Percentiles rank a stretch among this genome's conserved stretches.
phyloP scores from a whole-genome alignment of 2,113 vertebrate genomes.

The Echinops telfairi region DNA sequence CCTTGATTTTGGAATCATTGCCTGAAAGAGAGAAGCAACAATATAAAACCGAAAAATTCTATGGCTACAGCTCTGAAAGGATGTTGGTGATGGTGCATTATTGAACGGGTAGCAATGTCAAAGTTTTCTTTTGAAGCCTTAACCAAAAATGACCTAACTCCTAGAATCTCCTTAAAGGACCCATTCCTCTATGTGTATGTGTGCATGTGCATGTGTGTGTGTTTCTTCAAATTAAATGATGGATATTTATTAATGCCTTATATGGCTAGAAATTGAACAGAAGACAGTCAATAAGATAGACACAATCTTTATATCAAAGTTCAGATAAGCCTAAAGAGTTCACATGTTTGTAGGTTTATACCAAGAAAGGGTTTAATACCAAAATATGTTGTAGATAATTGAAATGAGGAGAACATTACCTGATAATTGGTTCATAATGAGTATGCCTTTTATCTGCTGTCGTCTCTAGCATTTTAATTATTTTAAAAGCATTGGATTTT shows the following conservation, averaged over 20 bases:
- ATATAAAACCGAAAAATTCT: conserved; percentile 21
- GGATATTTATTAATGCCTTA: not conserved
- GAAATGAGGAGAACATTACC: not conserved
- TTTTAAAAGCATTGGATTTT: not conserved
- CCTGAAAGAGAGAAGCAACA: conserved; percentile 24
- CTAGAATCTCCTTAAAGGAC: not conserved
- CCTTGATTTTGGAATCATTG: conserved; percentile 45
- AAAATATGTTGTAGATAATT: not conserved
- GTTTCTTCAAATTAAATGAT: not conserved
- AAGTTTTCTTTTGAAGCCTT: not conserved
- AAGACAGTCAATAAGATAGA: not conserved
- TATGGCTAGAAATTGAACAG: not conserved
- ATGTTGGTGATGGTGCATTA: not conserved
- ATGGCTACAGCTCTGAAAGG: conserved; percentile 18
- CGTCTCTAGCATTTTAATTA: not conserved
- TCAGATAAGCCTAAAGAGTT: not conserved
- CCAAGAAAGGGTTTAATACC: not conserved
- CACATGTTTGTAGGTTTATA: not conserved
- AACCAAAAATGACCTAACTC: not conserved
- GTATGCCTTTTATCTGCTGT: not conserved
- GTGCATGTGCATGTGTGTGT: not conserved
- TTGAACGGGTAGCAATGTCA: not conserved
- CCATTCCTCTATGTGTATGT: not conserved
- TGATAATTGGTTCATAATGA: conserved; percentile 7
- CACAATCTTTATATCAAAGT: not conserved